Evolutionary conservation across 2,888 invertebrate species (phyloP).

Genomic region (Sinotaia quadrata): DNA sequence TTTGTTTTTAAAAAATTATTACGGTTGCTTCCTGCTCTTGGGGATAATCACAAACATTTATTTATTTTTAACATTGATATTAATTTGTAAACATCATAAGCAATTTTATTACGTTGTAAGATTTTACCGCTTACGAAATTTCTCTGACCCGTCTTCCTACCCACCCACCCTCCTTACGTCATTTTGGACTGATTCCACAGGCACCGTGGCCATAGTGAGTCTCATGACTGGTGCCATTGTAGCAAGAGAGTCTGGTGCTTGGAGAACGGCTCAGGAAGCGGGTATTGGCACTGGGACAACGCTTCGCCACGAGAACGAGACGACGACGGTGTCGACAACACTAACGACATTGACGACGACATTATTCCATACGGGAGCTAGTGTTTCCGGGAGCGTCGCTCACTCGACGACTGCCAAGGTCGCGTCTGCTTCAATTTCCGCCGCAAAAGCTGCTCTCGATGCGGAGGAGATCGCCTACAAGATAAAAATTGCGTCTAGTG

Average conservation of each 20-base stretch:
- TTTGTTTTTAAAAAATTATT: too few relatives aligned
- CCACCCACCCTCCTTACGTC: too few relatives aligned
- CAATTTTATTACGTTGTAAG: too few relatives aligned
- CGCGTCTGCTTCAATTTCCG: neutral
- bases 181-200: conserved; percentile 43
- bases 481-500: conserved; percentile 54
- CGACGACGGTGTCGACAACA: neutral
- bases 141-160: too few relatives aligned
- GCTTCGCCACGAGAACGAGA: neutral
- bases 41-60: too few relatives aligned
- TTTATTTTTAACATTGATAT: too few relatives aligned
- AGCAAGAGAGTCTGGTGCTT: conserved; percentile 35
- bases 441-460: neutral
- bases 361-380: too few relatives aligned
- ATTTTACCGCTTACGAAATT: too few relatives aligned
- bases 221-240: conserved; percentile 65
- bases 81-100: too few relatives aligned
- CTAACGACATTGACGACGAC: neutral
- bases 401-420: neutral
- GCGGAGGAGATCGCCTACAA: conserved; percentile 70
- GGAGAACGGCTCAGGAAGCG: conserved; percentile 26
- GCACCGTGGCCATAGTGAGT: conserved; percentile 69
- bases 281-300: conserved; percentile 23
- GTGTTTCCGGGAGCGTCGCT: neutral
- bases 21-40: too few relatives aligned